phyloP scores from a whole-genome alignment of 2,113 vertebrate species.

The Bufo bufo region DNA sequence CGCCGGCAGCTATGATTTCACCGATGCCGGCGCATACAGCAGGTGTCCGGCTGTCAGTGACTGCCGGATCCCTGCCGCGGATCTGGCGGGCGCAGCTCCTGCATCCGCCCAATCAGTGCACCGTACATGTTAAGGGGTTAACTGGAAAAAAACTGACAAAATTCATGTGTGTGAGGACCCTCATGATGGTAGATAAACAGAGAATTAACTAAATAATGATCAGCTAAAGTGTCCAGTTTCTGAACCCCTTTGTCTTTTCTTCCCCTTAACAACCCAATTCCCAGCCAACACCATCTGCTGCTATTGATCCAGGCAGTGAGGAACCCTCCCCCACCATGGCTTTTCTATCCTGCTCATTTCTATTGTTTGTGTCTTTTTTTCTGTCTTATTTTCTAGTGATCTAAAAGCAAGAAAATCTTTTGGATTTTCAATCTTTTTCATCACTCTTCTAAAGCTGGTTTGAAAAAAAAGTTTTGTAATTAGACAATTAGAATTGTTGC shows the following conservation, averaged over 20 bases:
- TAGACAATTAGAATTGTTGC: too few relatives aligned
- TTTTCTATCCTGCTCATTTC: background rate
- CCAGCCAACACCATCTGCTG: background rate
- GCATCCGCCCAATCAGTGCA: too few relatives aligned
- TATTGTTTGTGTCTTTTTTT: background rate
- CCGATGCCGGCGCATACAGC: too few relatives aligned
- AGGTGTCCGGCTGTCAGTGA: too few relatives aligned
- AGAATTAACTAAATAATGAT: background rate
- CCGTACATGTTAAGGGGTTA: too few relatives aligned
- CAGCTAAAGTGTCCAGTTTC: background rate
- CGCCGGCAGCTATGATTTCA: too few relatives aligned
- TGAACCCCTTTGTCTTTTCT: background rate
- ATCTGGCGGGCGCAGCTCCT: too few relatives aligned
- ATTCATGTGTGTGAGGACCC: too few relatives aligned
- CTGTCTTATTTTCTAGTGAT: background rate
- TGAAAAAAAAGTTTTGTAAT: too few relatives aligned
- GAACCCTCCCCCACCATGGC: background rate
- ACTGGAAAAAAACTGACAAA: too few relatives aligned
- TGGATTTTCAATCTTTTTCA: background rate
- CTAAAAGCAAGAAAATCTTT: background rate
- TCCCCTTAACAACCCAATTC: background rate
- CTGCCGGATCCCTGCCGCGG: too few relatives aligned
- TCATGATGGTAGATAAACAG: background rate
- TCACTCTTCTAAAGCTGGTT: background rate
- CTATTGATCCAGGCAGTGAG: background rate